Evolutionary conservation across 2,797 vertebrate species (phyloP).

Genomic region (Manis pentadactyla): DNA sequence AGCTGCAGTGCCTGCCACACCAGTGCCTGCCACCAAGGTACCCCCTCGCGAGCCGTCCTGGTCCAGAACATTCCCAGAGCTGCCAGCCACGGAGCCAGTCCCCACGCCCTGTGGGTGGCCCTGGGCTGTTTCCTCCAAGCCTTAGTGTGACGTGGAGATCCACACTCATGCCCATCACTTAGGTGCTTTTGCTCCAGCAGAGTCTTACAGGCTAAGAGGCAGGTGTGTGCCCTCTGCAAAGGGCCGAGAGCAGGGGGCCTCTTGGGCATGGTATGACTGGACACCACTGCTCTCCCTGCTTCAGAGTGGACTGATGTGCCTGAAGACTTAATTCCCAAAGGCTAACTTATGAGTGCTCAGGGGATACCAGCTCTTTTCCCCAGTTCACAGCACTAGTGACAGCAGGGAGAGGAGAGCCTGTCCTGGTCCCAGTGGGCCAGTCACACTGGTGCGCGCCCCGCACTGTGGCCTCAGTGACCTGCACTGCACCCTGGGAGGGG

Average conservation of each 20-base stretch:
- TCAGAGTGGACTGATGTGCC: neutral
- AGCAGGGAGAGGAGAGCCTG: neutral
- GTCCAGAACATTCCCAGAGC: no score
- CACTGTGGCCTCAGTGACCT: neutral
- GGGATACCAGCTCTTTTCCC: neutral
- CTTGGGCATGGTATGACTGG: neutral
- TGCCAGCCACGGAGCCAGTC: accelerated
- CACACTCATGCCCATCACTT: neutral
- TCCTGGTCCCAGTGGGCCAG: neutral
- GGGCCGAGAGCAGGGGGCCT: neutral
- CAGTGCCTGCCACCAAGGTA: neutral
- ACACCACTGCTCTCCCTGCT: neutral
- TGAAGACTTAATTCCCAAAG: neutral
- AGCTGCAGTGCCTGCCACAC: no score
- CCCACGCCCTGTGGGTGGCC: accelerated
- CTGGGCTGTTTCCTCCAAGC: accelerated
- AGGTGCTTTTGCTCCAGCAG: neutral
- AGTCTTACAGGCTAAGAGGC: neutral
- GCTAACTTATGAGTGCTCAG: neutral
- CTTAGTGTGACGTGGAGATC: neutral
- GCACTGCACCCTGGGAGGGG: accelerated
- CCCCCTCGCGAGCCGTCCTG: accelerated
- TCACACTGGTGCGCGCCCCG: neutral
- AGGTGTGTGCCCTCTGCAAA: neutral
- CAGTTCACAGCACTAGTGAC: neutral